Conservation (phyloP, 2,888 invertebrate species). For the Drosophila subquinaria region DNA sequence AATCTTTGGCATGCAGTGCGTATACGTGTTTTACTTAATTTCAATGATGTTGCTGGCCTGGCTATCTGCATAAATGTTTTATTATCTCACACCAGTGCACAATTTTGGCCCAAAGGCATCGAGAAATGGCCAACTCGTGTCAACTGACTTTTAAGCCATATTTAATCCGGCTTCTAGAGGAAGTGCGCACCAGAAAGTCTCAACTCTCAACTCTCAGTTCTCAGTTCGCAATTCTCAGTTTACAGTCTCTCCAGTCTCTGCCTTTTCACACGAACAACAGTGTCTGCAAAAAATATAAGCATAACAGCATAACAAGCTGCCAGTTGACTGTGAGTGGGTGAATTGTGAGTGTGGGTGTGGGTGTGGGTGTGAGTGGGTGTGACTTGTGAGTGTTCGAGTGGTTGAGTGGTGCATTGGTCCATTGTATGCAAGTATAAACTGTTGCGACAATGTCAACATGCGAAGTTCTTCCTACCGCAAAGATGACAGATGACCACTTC, state of each 20-base stretch:
- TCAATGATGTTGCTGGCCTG: constrained; percentile 67
- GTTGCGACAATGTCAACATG: constrained; percentile 81
- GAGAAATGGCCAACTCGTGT: constrained; percentile 78
- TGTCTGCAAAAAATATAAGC: constrained; percentile 27
- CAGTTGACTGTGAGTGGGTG: constrained; percentile 34
- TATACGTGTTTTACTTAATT: constrained; percentile 71
- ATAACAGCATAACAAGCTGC: constrained; percentile 58
- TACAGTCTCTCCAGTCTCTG: no score
- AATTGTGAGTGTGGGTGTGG: no score
- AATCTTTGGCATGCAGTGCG: constrained; percentile 40
- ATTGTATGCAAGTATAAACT: constrained; percentile 65
- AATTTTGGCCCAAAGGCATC: constrained; percentile 55
- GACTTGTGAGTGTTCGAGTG: constrained; percentile 21
- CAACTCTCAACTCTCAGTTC: constrained; percentile 8
- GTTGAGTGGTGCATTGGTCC: constrained; percentile 8
- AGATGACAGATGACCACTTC: constrained; percentile 82
- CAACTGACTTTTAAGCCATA: constrained; percentile 80
- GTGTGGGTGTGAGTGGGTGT: constrained; percentile 32
- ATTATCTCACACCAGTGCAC: constrained; percentile 74
- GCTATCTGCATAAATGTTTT: constrained; percentile 78
- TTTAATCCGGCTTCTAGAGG: constrained; percentile 72
- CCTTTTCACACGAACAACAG: constrained; percentile 8
- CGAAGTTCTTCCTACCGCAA: constrained; percentile 80
- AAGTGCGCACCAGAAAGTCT: constrained; percentile 63
- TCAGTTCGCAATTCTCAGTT: constrained; percentile 1